Evolutionary conservation across 2,888 invertebrate genomes (phyloP), one percentile per base, ranked within the genome.

Genomic region (Stenurella melanura): DNA sequence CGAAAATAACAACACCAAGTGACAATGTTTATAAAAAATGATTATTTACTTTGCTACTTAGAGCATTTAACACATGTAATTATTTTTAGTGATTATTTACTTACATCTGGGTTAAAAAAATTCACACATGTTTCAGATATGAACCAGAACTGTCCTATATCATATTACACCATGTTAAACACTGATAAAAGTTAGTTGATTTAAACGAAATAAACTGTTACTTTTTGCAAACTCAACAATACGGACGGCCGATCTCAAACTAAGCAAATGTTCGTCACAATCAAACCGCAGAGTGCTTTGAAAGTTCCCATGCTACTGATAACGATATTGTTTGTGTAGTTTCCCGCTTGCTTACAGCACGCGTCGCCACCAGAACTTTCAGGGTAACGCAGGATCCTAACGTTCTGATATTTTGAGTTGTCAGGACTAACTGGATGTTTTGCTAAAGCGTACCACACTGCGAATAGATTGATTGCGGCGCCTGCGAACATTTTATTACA

Each of bases 371-470:
- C 19, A 38, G n/a, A 38, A 69, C 69, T 34, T 34, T 58, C 57
- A 18, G 69, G 34, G 54, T 58, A 17, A 30, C 60, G 60, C 38
- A 70, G 58, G 70, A 60, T 42, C n/a, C 30, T 17, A 18, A 18
- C 60, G 70, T 42, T 19, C 18, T 12, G 58, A 34, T 60, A 60
- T 60, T 70, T 70, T 70, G 60, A 60, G 70, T 30, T 21, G 19
- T 70, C 70, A 70, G 70, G 70, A 70, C 60, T 11, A 42, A 70
- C 70, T 60, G 70, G 70, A 70, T 42, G 9, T 15, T 60, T 42
- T 38, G 60, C 42, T 58, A 57, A 57, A 17, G 19, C 69, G 11
- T 21, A 57, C 26, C 70, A 34, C 60, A 54, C 58, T 38, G 26
- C 57, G n/a, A 30, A 15, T 57, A 68, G 68, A 68, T 15, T 56